A percentile compares a stretch with the other conserved stretches of the same genome.
Conservation (phyloP, 2,113 vertebrate genomes). For the Notothenia rossii region DNA sequence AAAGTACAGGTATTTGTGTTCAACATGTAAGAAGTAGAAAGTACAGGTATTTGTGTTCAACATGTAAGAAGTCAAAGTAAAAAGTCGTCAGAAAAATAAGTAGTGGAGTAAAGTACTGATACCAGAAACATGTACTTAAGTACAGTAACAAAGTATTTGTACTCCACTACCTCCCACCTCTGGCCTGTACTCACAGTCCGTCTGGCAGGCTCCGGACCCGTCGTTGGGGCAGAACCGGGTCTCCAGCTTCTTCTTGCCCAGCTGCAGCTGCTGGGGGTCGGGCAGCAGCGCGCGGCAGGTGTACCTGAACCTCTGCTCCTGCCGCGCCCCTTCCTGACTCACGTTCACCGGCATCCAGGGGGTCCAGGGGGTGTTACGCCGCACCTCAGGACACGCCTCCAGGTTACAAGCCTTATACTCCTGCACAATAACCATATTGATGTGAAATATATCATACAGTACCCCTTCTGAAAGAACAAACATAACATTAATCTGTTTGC, state of each 20-base stretch:
- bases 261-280: constrained; percentile 92
- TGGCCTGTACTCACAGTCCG: constrained; percentile 86
- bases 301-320: constrained; percentile 96
- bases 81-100: too few relatives aligned
- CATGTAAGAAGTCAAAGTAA: too few relatives aligned
- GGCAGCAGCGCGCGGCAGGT: constrained; percentile 92
- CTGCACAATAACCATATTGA: constrained; percentile 70
- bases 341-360: constrained; percentile 95
- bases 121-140: too few relatives aligned
- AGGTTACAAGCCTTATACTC: constrained; percentile 95
- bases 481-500: too few relatives aligned
- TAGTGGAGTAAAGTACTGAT: too few relatives aligned
- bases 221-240: constrained; percentile 92
- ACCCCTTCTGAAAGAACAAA: too few relatives aligned
- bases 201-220: constrained; percentile 89
- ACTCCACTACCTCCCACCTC: too few relatives aligned
- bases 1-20: too few relatives aligned
- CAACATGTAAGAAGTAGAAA: too few relatives aligned
- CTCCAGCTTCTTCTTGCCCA: constrained; percentile 92
- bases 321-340: constrained; percentile 90
- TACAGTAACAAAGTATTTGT: too few relatives aligned
- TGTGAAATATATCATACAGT: too few relatives aligned
- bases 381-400: constrained; percentile 93
- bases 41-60: too few relatives aligned
- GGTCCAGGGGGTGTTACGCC: constrained; percentile 96